Conservation (phyloP, 2,113 vertebrate genomes). For the Hoplias malabaricus region DNA sequence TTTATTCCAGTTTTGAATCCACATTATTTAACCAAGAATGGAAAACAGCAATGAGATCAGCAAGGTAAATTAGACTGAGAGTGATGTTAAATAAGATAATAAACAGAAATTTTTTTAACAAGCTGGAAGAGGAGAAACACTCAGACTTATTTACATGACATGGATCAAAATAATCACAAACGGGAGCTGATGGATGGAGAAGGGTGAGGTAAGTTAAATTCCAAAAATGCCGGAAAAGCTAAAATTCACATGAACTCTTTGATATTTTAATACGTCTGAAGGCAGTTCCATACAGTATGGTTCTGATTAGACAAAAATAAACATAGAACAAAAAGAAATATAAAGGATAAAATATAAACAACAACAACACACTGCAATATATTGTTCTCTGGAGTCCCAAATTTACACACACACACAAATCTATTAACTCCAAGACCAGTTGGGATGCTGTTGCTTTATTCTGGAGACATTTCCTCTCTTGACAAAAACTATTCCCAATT, state of each 20-base stretch:
- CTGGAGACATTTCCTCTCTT: constrained; percentile 63
- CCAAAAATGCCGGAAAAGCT: constrained; percentile 61
- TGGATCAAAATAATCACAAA: constrained; percentile 49
- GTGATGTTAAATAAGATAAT: constrained; percentile 44
- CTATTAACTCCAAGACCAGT: constrained; percentile 76
- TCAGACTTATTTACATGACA: constrained; percentile 55
- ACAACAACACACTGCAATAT: constrained; percentile 72
- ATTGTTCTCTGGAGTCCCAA: constrained; percentile 76
- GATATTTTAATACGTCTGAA: constrained; percentile 68
- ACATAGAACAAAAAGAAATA: constrained; percentile 24
- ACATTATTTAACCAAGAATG: constrained; percentile 76
- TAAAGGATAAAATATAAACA: constrained; percentile 61
- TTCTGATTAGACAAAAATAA: constrained; percentile 68
- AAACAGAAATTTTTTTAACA: constrained; percentile 50
- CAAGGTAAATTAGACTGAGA: constrained; percentile 22
- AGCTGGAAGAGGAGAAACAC: constrained; percentile 52
- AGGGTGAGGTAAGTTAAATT: constrained; percentile 77
- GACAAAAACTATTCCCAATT: constrained; percentile 63
- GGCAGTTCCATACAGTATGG: constrained; percentile 74
- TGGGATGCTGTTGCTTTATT: constrained; percentile 71
- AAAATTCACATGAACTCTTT: constrained; percentile 72
- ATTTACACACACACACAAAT: constrained; percentile 76
- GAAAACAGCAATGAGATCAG: constrained; percentile 61
- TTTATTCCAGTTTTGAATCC: constrained; percentile 57
- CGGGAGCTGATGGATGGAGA: constrained; percentile 47